Conservation (phyloP, 2,888 invertebrate genomes). For the Seira ritae region DNA sequence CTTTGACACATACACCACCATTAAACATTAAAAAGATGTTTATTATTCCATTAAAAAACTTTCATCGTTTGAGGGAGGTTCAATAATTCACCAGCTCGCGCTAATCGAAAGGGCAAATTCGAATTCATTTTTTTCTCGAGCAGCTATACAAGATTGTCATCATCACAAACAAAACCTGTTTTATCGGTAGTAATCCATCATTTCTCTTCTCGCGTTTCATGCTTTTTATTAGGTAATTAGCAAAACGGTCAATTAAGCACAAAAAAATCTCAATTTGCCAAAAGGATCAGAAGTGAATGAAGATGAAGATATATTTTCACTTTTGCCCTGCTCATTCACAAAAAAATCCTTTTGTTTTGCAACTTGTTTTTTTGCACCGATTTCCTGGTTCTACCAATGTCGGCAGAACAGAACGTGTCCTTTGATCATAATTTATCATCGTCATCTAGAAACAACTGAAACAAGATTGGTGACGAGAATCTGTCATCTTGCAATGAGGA, state of each 20-base stretch:
- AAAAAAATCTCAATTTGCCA: constrained; percentile 28
- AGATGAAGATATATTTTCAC: constrained; percentile 25
- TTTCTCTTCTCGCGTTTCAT: neutral
- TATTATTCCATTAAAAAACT: too few species aligned
- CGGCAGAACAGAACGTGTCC: constrained; percentile 33
- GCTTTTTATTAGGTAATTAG: constrained; percentile 28
- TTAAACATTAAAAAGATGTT: too few species aligned
- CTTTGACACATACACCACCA: too few species aligned
- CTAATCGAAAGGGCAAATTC: too few species aligned
- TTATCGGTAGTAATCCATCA: constrained; percentile 24
- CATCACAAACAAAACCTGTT: neutral
- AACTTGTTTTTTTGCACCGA: neutral
- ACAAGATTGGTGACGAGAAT: too few species aligned
- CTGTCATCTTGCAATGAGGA: too few species aligned
- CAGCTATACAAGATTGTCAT: too few species aligned
- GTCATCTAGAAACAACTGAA: constrained; percentile 14
- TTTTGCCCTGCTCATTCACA: constrained; percentile 1
- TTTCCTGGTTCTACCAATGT: too few species aligned
- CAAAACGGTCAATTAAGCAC: constrained; percentile 30
- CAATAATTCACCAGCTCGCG: too few species aligned
- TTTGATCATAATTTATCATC: constrained; percentile 43
- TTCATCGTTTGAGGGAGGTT: too few species aligned
- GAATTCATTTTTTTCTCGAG: too few species aligned
- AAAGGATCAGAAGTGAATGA: too few species aligned
- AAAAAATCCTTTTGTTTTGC: neutral